phyloP scores from a whole-genome alignment of 2,797 vertebrate genomes.

The Epinephelus malabaricus region DNA sequence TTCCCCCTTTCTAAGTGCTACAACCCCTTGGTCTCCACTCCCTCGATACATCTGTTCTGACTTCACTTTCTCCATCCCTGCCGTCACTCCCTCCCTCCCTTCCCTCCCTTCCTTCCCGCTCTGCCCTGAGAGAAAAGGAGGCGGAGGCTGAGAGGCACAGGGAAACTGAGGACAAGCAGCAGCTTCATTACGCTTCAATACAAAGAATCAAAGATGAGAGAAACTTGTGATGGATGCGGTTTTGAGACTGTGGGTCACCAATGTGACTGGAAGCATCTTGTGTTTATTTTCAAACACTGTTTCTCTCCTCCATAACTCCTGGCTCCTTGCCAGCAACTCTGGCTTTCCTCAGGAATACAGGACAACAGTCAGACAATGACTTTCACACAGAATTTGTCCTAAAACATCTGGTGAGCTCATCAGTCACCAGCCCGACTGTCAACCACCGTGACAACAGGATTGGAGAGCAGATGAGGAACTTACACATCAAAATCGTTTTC shows the following conservation, averaged over 20 bases:
- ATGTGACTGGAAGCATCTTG: slow-evolving; percentile 32
- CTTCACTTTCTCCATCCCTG: slow-evolving; percentile 50
- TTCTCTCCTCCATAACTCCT: neutral
- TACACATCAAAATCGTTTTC: slow-evolving; percentile 95
- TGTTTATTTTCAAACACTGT: slow-evolving; percentile 29
- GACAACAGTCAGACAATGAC: slow-evolving; percentile 8
- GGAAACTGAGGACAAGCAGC: slow-evolving; percentile 31
- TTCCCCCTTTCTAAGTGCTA: neutral
- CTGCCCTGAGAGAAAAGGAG: slow-evolving; percentile 19
- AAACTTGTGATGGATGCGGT: slow-evolving; percentile 28
- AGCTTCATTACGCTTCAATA: slow-evolving; percentile 17
- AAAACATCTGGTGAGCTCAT: neutral
- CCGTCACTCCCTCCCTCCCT: neutral
- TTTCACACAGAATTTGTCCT: slow-evolving; percentile 1
- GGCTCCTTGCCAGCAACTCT: slow-evolving; percentile 6
- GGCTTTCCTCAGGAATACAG: slow-evolving; percentile 5
- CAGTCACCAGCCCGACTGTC: neutral
- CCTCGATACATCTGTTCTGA: slow-evolving; percentile 51
- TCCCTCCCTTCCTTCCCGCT: slow-evolving; percentile 14
- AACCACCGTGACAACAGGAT: neutral
- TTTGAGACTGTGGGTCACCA: slow-evolving; percentile 5
- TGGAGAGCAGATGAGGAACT: slow-evolving; percentile 73
- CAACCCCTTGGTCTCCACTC: neutral
- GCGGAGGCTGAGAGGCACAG: slow-evolving; percentile 8
- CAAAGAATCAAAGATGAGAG: slow-evolving; percentile 26